Conservation (phyloP, 2,113 vertebrate genomes). For the Anguilla japonica region DNA sequence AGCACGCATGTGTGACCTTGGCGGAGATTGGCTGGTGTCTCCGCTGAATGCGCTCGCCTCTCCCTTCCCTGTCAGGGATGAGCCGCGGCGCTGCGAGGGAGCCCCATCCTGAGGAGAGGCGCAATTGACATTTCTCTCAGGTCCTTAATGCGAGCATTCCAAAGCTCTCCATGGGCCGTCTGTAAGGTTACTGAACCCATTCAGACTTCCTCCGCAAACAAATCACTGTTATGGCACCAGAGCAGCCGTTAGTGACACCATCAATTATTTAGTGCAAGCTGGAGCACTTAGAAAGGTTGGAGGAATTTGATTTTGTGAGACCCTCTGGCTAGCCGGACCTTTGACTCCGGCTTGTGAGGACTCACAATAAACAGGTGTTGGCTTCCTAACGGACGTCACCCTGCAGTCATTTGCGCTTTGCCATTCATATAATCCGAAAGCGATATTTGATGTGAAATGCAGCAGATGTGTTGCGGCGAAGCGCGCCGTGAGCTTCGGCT, state of each 20-base stretch:
- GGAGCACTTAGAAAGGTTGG: conserved; percentile 47
- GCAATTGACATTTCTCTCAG: conserved; percentile 57
- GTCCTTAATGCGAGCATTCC: conserved; percentile 28
- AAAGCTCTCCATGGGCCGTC: conserved; percentile 46
- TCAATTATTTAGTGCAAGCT: conserved; percentile 56
- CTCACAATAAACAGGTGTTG: conserved; percentile 37
- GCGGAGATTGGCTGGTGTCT: conserved; percentile 39
- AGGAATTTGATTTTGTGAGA: conserved; percentile 48
- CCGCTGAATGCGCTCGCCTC: background rate
- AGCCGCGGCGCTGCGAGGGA: conserved; percentile 32
- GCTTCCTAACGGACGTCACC: conserved; percentile 13
- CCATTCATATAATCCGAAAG: background rate
- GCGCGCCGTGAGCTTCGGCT: background rate
- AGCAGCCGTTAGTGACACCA: conserved; percentile 47
- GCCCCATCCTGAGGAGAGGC: conserved; percentile 40
- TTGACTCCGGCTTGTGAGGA: conserved; percentile 43
- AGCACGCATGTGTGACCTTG: conserved; percentile 49
- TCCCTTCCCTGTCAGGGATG: background rate
- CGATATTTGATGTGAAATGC: background rate
- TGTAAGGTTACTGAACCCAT: conserved; percentile 58
- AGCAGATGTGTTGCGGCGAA: background rate
- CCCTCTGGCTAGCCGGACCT: conserved; percentile 50
- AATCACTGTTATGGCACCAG: conserved; percentile 49
- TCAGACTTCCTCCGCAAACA: conserved; percentile 54
- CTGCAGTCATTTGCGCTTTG: background rate